Percentiles rank a stretch among this genome's conserved stretches.
Conservation (phyloP, 2,888 invertebrate genomes). For the Sclerodermus sp. region DNA sequence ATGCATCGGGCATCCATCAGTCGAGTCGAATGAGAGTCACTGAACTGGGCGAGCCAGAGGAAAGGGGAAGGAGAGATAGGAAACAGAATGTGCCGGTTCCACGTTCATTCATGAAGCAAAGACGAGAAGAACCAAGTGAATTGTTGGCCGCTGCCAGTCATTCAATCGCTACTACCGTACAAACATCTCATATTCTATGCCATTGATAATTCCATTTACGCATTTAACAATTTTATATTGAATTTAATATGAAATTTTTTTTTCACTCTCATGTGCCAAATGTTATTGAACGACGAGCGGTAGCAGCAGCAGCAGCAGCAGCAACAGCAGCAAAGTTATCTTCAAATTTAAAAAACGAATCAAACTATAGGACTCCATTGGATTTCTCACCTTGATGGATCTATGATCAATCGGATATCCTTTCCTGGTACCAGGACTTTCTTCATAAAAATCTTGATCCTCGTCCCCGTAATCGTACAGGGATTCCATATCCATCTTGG, state of each 20-base stretch:
- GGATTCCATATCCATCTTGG: slow-evolving; percentile 57
- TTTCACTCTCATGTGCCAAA: too few relatives aligned
- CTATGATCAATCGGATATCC: slow-evolving; percentile 53
- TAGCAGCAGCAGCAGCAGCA: too few relatives aligned
- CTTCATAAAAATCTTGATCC: slow-evolving; percentile 73
- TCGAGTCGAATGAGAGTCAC: slow-evolving; percentile 6
- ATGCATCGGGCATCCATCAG: too few relatives aligned
- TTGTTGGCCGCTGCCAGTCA: too few relatives aligned
- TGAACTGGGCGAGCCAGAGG: slow-evolving; percentile 2
- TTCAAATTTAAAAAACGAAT: too few relatives aligned
- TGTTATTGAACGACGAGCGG: too few relatives aligned
- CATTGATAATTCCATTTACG: too few relatives aligned
- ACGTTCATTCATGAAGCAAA: slow-evolving; percentile 47
- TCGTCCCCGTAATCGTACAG: slow-evolving; percentile 70
- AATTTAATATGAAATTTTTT: too few relatives aligned
- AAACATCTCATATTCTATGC: too few relatives aligned
- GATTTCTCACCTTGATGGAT: slow-evolving; percentile 47
- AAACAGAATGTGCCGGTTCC: slow-evolving; percentile 25
- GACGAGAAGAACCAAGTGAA: slow-evolving; percentile 18
- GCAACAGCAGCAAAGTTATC: too few relatives aligned
- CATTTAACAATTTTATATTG: too few relatives aligned
- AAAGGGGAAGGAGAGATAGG: slow-evolving; percentile 4
- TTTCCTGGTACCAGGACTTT: slow-evolving; percentile 58
- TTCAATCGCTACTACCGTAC: too few relatives aligned
- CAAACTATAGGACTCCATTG: neutral